Percentiles rank a stretch among this genome's conserved stretches.
phyloP scores from a whole-genome alignment of 2,888 invertebrate genomes.

The Allacma fusca region DNA sequence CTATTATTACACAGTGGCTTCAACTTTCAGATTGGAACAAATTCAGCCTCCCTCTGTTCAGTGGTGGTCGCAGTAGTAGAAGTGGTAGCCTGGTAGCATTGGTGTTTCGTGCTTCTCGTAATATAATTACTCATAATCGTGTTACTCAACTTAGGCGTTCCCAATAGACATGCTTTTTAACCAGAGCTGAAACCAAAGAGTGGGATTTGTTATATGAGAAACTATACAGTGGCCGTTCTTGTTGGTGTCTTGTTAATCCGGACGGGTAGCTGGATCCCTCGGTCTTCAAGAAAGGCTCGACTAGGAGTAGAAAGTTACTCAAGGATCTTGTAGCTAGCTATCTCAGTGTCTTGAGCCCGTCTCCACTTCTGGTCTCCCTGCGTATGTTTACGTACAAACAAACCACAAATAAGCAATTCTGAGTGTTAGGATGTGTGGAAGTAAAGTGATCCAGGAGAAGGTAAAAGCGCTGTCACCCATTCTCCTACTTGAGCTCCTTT shows the following conservation, averaged over 20 bases:
- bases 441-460: not conserved
- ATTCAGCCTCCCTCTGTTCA: not conserved
- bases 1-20: not conserved
- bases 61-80: too few species aligned
- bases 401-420: conserved; percentile 1
- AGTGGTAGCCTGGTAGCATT: not conserved
- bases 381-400: not conserved
- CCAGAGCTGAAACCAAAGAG: not conserved
- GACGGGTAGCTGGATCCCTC: too few species aligned
- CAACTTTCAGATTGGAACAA: not conserved
- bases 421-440: not conserved
- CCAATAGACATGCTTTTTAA: not conserved
- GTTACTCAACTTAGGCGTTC: conserved; percentile 27
- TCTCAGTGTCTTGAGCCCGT: too few species aligned
- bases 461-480: conserved; percentile 16
- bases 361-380: conserved; percentile 2
- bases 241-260: not conserved
- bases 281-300: too few species aligned
- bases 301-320: conserved; percentile 11
- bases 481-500: conserved; percentile 1
- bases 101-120: conserved; percentile 16
- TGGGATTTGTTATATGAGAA: not conserved
- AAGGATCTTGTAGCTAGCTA: not conserved
- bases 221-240: conserved; percentile 2
- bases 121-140: conserved; percentile 40